These are phyloP conservation scores for Oryzias curvinotus DNA, from an alignment of 2,113 vertebrate species.

Conservation along the genomic window DNA sequence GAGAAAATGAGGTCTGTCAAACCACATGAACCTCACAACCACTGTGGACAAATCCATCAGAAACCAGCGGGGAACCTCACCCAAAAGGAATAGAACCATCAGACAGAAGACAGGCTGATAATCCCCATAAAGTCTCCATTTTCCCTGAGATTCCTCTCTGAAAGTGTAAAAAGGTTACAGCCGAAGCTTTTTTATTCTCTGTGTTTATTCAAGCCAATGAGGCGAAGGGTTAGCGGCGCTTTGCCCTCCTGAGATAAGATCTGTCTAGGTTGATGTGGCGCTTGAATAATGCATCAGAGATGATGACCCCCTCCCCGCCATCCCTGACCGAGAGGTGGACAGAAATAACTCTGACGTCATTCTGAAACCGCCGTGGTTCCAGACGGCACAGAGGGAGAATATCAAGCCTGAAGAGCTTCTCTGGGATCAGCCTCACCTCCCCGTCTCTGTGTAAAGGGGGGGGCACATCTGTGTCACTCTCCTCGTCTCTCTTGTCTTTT, in stretches of 20 bases:
- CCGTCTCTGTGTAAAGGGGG: slow-evolving; percentile 36
- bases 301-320: slow-evolving; percentile 61
- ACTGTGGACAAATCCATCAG: no score
- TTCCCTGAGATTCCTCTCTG: slow-evolving; percentile 27
- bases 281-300: slow-evolving; percentile 70
- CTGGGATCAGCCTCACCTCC: slow-evolving; percentile 64
- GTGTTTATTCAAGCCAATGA: slow-evolving; percentile 37
- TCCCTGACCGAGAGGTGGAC: slow-evolving; percentile 60
- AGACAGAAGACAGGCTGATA: neutral
- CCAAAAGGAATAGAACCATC: no score
- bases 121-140: slow-evolving; percentile 15
- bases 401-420: slow-evolving; percentile 58
- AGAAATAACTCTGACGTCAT: slow-evolving; percentile 71
- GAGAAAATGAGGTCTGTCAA: no score
- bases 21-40: no score
- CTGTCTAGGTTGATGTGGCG: slow-evolving; percentile 50
- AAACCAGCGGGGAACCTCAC: no score
- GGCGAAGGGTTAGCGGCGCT: slow-evolving; percentile 30
- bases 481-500: slow-evolving; percentile 52
- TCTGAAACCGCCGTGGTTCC: slow-evolving; percentile 19
- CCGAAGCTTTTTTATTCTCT: slow-evolving; percentile 10
- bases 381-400: slow-evolving; percentile 41
- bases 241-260: slow-evolving; percentile 52
- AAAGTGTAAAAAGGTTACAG: slow-evolving; percentile 12
- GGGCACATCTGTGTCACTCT: slow-evolving; percentile 49